Base-by-base conservation (phyloP, 1,140 invertebrate genomes). In the Proctacanthus coquilletti region DNA sequence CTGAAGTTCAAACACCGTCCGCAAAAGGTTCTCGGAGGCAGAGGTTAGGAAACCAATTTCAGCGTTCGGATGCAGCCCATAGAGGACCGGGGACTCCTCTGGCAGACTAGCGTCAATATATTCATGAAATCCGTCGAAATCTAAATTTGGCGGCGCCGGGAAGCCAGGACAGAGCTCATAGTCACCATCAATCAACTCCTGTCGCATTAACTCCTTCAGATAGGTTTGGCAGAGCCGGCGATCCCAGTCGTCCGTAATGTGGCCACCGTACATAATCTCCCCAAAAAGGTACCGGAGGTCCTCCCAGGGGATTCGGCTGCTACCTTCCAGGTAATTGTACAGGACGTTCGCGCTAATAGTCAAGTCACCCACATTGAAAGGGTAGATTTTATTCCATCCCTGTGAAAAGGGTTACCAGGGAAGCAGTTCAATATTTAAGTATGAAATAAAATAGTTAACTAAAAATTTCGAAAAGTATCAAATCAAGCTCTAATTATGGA, bases 231-330 rank as follows among this genome's bases (percentile, higher is more conserved):
- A 94, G 0, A 94, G 66, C 6, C 82, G 64, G 36, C 91, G 65
- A 62, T 96, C 89, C 87, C 89, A 94, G 55, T 95, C 88, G 56
- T 95, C 91, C 1, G 89, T 95, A 47, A 96, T 94, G 55, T 95
- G 89, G 0, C 91, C 91, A 3, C 91, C 91, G 53, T 96, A 96
- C 89, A 94, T 95, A 3, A 95, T 95, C 63, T 95, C 89, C 0
- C 89, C 91, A 56, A 94, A 93, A 4, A 95, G 66, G 57, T 94
- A 95, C 8, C 89, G 68, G 40, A 95, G 62, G 68, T 94, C 88
- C 57, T 93, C 88, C 84, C 86, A 94, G 0, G 89, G 89, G 18
- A 93, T 75, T 42, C 77, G 76, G 27, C 73, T 78, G 60, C 86
- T 93, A 38, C 76, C 81, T 58, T 95, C 91, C 52, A 97, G 61